Conservation (phyloP, 1,140 invertebrate species). For the Solen grandis region DNA sequence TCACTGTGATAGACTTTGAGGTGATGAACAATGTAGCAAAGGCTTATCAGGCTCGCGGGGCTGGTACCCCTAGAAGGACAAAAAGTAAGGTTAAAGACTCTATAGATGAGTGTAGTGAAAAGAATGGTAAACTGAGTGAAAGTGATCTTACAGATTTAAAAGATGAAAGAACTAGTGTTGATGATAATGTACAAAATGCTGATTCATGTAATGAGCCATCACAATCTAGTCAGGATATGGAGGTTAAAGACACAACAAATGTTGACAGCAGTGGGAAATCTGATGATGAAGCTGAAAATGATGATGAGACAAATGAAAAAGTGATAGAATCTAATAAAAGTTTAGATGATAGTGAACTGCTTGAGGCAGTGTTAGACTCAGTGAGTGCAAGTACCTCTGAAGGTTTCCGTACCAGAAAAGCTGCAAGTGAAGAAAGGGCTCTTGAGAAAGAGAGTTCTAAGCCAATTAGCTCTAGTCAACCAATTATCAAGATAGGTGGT, state of each 20-base stretch:
- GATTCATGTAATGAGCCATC: too few relatives aligned
- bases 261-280: background rate
- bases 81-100: background rate
- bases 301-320: too few relatives aligned
- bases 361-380: background rate
- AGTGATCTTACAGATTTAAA: too few relatives aligned
- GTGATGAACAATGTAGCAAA: constrained; percentile 54
- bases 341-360: background rate
- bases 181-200: too few relatives aligned
- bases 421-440: constrained; percentile 43
- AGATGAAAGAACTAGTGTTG: too few relatives aligned
- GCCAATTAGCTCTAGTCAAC: constrained; percentile 44
- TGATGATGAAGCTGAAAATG: too few relatives aligned
- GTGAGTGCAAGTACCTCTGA: constrained; percentile 4
- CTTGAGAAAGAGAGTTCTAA: constrained; percentile 2
- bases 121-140: too few relatives aligned
- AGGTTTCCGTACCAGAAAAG: constrained; percentile 32
- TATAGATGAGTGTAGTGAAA: background rate
- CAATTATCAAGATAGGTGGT: constrained; percentile 19
- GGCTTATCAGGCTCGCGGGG: constrained; percentile 24
- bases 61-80: background rate
- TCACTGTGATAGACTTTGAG: constrained; percentile 53
- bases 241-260: background rate
- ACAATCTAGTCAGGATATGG: too few relatives aligned
- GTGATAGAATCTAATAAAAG: too few relatives aligned